Percentiles rank a stretch among this genome's conserved stretches.
Conservation (phyloP, 2,888 invertebrate species). For the Metopia argyrocephala region DNA sequence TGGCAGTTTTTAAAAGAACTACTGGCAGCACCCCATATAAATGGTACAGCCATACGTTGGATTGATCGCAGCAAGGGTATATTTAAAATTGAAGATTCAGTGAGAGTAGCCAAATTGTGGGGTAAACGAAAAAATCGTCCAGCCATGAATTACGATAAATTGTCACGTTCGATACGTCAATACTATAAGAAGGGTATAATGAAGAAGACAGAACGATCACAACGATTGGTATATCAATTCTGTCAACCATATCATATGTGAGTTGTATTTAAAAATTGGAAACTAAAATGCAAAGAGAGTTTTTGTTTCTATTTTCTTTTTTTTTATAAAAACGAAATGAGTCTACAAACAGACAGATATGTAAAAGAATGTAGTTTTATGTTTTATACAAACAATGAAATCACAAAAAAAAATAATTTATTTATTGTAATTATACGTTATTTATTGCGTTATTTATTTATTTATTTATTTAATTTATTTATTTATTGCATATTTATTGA, state of each 20-base stretch:
- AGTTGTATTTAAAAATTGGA: constrained; percentile 42
- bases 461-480: not conserved
- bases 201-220: constrained; percentile 99
- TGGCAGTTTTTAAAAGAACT: constrained; percentile 99
- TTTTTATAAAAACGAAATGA: no score
- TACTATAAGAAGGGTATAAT: constrained; percentile 99
- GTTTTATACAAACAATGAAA: not conserved
- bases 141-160: constrained; percentile 99
- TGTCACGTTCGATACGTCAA: constrained; percentile 97
- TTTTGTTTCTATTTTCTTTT: no score
- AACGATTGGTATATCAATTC: constrained; percentile 99
- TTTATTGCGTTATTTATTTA: constrained; percentile 10
- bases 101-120: constrained; percentile 98
- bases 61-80: constrained; percentile 95
- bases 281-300: not conserved
- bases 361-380: not conserved
- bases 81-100: constrained; percentile 99
- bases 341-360: not conserved
- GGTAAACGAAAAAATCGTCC: constrained; percentile 98
- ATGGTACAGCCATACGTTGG: constrained; percentile 98
- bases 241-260: constrained; percentile 95
- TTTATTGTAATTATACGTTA: constrained; percentile 60
- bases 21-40: constrained; percentile 90
- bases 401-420: constrained; percentile 57
- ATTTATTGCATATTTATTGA: not conserved